Evolutionary conservation across 2,888 invertebrate species (phyloP), one percentile per base, ranked within the genome.

Genomic region (Rhogogaster chlorosoma): DNA sequence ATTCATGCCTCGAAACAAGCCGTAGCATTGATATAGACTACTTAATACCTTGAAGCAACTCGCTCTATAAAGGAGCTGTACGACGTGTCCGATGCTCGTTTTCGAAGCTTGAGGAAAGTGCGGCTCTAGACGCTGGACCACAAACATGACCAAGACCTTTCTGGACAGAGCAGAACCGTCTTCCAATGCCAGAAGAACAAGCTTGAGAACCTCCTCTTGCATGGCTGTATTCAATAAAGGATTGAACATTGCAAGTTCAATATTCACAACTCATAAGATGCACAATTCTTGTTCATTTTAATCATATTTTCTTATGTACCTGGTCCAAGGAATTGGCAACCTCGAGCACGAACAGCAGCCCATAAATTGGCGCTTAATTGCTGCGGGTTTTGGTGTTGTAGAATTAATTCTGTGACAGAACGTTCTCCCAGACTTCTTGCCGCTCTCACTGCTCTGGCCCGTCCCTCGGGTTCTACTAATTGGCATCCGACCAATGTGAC

Each of bases 81-180:
- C 99, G 71, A 99, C 99, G 94, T 99, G 99, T 15, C 99, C 99
- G 92, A 99, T 99, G 93, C 99, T 99, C 45, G 99, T 99, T 95
- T 99, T 99, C 29, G 99, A 99, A 85, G 99, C 99, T 94, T 98
- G 98, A 0, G 98, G 97, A 93, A 98, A 98, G 93, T 99, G 98
- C 73, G 99, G 98, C 93, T 98, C 98, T 89, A 99, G 94, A 91
- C 98, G 96, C 94, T 99, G 99, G 86, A 99, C 99, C 73, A 99
- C 99, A 95, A 99, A 99, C 98, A 99, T 98, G 87, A 99, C 99
- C 90, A 99, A 94, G 78, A 98, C 98, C 94, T 98, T 98, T 88
- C 98, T 95, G 0, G 98, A 99, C 87, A 99, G 94, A 4, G 98
- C 98, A 0, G 98, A 98, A 12, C 99, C 99, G 94, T 99, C 99